phyloP scores from a whole-genome alignment of 2,113 vertebrate species.

The Rhipidura dahli region DNA sequence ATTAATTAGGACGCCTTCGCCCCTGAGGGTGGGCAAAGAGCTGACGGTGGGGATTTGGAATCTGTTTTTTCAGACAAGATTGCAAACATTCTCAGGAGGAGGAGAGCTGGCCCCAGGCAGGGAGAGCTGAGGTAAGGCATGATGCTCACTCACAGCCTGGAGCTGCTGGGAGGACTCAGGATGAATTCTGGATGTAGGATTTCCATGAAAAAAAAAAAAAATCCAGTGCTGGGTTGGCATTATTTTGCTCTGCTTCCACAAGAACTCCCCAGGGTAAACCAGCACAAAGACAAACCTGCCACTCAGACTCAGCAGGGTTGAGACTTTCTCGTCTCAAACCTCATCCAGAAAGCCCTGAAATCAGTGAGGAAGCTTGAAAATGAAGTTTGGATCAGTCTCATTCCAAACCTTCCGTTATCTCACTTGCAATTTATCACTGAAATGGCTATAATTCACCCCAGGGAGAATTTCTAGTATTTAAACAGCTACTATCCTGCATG shows the following conservation, averaged over 20 bases:
- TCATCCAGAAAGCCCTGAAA: not conserved
- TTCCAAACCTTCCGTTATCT: constrained; percentile 6
- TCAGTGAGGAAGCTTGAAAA: not conserved
- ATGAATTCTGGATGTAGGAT: not conserved
- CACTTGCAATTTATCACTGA: constrained; percentile 47
- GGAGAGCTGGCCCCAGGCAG: not conserved
- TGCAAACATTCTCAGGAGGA: not conserved
- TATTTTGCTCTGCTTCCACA: not conserved
- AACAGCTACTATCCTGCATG: constrained; percentile 42
- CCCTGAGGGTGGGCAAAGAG: not conserved
- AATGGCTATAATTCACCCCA: constrained; percentile 31
- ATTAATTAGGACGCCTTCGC: not conserved
- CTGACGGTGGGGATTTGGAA: not conserved
- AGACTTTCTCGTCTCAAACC: not conserved
- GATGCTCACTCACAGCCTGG: not conserved
- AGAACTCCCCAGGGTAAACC: not conserved
- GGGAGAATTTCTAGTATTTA: constrained; percentile 47
- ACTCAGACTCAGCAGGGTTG: not conserved
- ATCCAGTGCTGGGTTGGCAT: not conserved
- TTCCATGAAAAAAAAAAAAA: not conserved
- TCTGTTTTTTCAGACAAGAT: not conserved
- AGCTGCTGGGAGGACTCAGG: not conserved
- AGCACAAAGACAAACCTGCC: not conserved
- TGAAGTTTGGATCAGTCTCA: not conserved
- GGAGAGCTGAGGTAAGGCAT: not conserved